Conservation (phyloP, 2,888 invertebrate genomes). For the Cheiracanthium punctorium region DNA sequence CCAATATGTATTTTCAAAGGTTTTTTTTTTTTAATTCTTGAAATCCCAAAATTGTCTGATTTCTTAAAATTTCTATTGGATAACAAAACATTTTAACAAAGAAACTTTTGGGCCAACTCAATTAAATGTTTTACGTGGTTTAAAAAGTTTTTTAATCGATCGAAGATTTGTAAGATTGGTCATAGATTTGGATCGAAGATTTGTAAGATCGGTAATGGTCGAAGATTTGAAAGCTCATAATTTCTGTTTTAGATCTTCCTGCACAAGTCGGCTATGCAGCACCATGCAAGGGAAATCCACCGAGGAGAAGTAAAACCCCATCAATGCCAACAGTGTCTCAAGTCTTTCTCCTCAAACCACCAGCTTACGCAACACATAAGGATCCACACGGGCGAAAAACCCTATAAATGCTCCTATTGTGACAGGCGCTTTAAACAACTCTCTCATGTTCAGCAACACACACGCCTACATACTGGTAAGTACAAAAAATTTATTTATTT, state of each 20-base stretch:
- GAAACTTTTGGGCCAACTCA: too few relatives aligned
- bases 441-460: conserved; percentile 97
- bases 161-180: too few relatives aligned
- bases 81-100: too few relatives aligned
- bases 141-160: too few relatives aligned
- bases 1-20: too few relatives aligned
- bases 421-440: conserved; percentile 97
- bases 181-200: too few relatives aligned
- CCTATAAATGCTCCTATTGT: conserved; percentile 98
- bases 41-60: too few relatives aligned
- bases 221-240: too few relatives aligned
- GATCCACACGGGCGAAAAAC: conserved; percentile 97
- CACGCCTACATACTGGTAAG: conserved; percentile 95
- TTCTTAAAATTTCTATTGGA: too few relatives aligned
- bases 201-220: too few relatives aligned
- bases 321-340: conserved; percentile 97
- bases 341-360: conserved; percentile 97
- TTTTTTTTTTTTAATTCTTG: too few relatives aligned
- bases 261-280: conserved; percentile 98
- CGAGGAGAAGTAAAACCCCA: conserved; percentile 81
- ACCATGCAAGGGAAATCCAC: conserved; percentile 82
- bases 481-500: neutral
- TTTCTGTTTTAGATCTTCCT: conserved; percentile 88
- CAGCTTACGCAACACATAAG: conserved; percentile 96
- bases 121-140: too few relatives aligned